phyloP scores from a whole-genome alignment of 2,113 vertebrate species.

The Vireo altiloquus region DNA sequence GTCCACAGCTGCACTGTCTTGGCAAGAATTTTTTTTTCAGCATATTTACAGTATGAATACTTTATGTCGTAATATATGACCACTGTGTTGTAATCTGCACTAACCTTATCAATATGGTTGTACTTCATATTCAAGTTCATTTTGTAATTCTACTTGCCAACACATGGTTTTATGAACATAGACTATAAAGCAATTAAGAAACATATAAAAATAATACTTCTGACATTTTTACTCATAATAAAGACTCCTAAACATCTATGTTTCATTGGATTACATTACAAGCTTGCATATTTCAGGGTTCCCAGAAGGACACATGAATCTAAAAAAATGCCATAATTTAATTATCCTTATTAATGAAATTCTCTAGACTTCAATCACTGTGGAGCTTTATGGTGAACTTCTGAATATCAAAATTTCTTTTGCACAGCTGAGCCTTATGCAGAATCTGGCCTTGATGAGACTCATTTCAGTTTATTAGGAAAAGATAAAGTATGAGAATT shows the following conservation, averaged over 20 bases:
- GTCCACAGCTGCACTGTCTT: neutral
- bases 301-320: neutral
- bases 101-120: constrained; percentile 34
- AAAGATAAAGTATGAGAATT: neutral
- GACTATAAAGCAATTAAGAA: constrained; percentile 49
- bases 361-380: neutral
- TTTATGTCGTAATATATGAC: neutral
- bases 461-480: neutral
- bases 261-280: neutral
- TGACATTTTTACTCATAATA: neutral
- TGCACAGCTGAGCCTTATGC: neutral
- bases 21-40: neutral
- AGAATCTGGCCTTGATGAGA: neutral
- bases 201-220: constrained; percentile 39
- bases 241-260: neutral
- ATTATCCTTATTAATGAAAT: constrained; percentile 10
- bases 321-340: neutral
- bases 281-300: neutral
- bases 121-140: constrained; percentile 43
- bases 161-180: constrained; percentile 29
- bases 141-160: constrained; percentile 56
- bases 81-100: neutral
- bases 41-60: neutral
- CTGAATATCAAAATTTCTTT: neutral
- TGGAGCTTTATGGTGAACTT: neutral